These are phyloP conservation scores for Apostichopus japonicus DNA, from an alignment of 35 echinoderm and acorn worm genomes.

Conservation along the genomic window DNA sequence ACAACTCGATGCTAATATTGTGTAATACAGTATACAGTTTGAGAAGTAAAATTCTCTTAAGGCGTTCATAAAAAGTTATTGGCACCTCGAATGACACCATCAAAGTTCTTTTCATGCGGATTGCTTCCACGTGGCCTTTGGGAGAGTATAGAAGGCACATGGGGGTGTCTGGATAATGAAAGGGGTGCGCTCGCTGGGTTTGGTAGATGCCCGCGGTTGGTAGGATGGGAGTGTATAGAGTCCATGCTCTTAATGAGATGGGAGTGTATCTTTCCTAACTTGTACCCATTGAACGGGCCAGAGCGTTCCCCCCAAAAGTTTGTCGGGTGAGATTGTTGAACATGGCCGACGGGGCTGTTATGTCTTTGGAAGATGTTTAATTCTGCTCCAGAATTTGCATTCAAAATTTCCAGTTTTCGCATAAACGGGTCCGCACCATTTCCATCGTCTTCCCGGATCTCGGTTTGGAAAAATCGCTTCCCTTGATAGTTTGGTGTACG, in stretches of 20 bases:
- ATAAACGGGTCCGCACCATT: background rate
- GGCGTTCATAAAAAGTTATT: background rate
- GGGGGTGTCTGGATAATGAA: background rate
- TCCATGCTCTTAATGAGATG: background rate
- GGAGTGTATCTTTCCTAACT: background rate
- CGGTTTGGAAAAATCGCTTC: constrained; percentile 23
- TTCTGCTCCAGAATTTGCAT: background rate
- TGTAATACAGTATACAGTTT: background rate
- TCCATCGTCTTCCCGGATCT: background rate
- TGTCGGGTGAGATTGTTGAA: background rate
- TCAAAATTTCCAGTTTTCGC: background rate
- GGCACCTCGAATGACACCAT: background rate
- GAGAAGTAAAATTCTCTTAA: background rate
- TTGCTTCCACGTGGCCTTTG: background rate
- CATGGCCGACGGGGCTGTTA: background rate
- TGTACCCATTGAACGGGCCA: background rate
- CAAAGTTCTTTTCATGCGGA: background rate
- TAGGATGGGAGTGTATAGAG: background rate
- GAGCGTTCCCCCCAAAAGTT: background rate
- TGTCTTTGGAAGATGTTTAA: background rate
- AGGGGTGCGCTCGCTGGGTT: background rate
- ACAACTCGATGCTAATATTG: background rate
- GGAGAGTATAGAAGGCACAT: background rate
- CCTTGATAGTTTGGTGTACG: background rate
- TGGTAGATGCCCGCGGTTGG: background rate